These are phyloP conservation scores for Caenorhabditis sulstoni DNA, from an alignment of 2,888 invertebrate species.

Conservation along the genomic window DNA sequence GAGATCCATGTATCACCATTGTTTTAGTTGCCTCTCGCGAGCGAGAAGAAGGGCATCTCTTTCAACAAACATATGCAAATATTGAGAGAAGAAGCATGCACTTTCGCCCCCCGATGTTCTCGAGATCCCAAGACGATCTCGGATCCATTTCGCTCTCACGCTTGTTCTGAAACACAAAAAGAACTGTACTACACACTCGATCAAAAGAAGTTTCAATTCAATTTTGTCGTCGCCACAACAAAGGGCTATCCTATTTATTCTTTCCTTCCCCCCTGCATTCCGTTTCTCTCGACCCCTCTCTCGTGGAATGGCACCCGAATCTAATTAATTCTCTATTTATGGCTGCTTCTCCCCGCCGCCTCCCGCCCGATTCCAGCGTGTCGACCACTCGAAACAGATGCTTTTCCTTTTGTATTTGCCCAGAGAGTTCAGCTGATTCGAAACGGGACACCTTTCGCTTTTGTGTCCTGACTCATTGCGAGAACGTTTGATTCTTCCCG, in stretches of 20 bases:
- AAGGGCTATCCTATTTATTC: slow-evolving; percentile 48
- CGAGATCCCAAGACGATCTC: slow-evolving; percentile 9
- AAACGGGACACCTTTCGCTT: slow-evolving; percentile 33
- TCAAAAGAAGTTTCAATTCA: background rate
- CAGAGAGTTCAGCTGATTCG: background rate
- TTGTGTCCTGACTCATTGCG: too few species aligned
- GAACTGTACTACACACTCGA: background rate
- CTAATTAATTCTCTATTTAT: slow-evolving; percentile 52
- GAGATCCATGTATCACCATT: slow-evolving; percentile 33
- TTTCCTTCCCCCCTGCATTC: slow-evolving; percentile 25
- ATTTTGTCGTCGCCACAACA: slow-evolving; percentile 19
- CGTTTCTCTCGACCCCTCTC: slow-evolving; percentile 16
- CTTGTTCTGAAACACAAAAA: background rate
- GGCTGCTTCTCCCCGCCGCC: slow-evolving; percentile 3
- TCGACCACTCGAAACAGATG: background rate
- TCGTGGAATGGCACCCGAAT: slow-evolving; percentile 27
- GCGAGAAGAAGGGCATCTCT: slow-evolving; percentile 23
- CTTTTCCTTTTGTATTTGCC: background rate
- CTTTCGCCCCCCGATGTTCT: too few species aligned
- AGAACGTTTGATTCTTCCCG: too few species aligned
- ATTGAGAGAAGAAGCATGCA: too few species aligned
- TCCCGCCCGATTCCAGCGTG: slow-evolving; percentile 21
- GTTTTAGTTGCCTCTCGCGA: slow-evolving; percentile 33
- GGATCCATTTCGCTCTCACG: slow-evolving; percentile 15
- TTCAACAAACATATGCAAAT: slow-evolving; percentile 36